phyloP scores from a whole-genome alignment of 1,140 invertebrate species.

The Dreissena rostriformis region DNA sequence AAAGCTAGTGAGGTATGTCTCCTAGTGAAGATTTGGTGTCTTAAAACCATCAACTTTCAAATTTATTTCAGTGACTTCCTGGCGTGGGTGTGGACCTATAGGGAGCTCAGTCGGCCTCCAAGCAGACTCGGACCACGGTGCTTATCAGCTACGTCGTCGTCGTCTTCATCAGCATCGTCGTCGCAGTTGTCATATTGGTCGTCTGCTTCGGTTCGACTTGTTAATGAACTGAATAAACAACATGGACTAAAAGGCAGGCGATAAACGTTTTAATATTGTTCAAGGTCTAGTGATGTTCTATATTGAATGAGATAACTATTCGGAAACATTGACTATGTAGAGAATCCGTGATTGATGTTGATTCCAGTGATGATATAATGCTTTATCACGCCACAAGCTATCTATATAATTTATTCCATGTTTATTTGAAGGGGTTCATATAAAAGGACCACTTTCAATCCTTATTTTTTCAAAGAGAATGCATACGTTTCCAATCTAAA shows the following conservation, averaged over 20 bases:
- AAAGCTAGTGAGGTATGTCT: neutral
- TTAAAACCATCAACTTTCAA: neutral
- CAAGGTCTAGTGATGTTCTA: too few species aligned
- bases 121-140: neutral
- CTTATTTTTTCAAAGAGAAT: too few species aligned
- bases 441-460: too few species aligned
- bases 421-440: too few species aligned
- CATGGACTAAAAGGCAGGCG: neutral
- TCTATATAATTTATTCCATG: too few species aligned
- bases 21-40: neutral
- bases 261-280: too few species aligned
- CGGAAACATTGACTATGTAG: too few species aligned
- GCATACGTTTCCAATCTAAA: too few species aligned
- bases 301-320: too few species aligned
- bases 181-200: neutral
- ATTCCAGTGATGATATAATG: too few species aligned
- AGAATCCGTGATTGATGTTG: too few species aligned
- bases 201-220: neutral
- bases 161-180: neutral
- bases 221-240: neutral
- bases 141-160: constrained; percentile 5
- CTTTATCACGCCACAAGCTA: too few species aligned
- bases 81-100: neutral
- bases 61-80: neutral
- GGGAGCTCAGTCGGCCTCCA: neutral